Base-by-base conservation (phyloP, 2,888 invertebrate genomes). In the Perdita meconis region DNA sequence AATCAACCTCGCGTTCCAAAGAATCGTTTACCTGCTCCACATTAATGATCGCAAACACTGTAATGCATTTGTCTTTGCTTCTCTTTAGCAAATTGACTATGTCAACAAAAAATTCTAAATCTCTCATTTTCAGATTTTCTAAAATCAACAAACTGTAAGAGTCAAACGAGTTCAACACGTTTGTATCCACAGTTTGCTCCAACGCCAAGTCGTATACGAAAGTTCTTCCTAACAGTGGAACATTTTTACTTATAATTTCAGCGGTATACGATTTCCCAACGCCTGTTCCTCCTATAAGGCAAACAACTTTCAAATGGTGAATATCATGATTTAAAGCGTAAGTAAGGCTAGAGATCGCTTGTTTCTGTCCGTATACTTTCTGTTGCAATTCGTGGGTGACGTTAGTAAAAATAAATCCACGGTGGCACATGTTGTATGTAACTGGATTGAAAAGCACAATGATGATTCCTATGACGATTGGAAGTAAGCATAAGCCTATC, bases 221-320 rank as follows among this genome's bases (percentile, higher is more conserved):
- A 50, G 87, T 63, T 24, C 76, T 71, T 16, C 78, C 34, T 36
- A 38, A 47, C 0, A 76, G 55, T 0, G 87, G 83, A 47, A 90
- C 81, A 59, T 88, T 79, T 24, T 85, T 85, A 19, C 75, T 84
- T 34, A 92, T 87, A 24, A 92, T 90, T 19, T 88, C 85, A 0
- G 82, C 77, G 0, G 89, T 85, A 44, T 90, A 90, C 3, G 92
- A 88, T 84, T 92, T 92, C 24, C 92, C 92, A 2, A 91, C 89
- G 0, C 92, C 92, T 0, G 89, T 90, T 13, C 90, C 90, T 13
- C 92, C 92, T 12, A 90, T 66, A 0, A 92, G 71, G 4, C 76
- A 81, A 1, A 90, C 13, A 2, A 90, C 40, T 71, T 88, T 85
- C 24, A 90, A 83, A 1, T 81, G 78, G 34, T 63, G 63, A 2